phyloP scores from a whole-genome alignment of 2,113 vertebrate genomes.

The rat (Rattus norvegicus) region DNA sequence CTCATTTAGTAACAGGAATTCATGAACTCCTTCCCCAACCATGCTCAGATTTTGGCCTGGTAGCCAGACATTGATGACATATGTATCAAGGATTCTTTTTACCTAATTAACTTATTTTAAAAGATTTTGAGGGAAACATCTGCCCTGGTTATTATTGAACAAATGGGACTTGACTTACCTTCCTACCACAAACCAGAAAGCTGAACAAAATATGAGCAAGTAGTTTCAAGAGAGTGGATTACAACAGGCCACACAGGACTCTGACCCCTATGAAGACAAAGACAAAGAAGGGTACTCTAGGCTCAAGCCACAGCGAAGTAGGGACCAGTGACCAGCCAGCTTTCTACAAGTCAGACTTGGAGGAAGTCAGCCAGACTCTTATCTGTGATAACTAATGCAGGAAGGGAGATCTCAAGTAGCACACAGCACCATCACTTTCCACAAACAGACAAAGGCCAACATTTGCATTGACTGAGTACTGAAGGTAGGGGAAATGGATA shows the following conservation, averaged over 20 bases:
- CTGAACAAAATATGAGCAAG: not conserved
- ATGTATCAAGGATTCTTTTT: not conserved
- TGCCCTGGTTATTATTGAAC: not conserved
- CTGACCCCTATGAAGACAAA: not conserved
- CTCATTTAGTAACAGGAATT: not conserved
- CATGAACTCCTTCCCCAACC: not conserved
- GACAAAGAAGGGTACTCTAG: not conserved
- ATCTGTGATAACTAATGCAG: not conserved
- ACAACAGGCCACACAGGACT: not conserved
- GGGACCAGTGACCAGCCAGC: not conserved
- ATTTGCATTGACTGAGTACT: not conserved
- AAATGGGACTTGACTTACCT: not conserved
- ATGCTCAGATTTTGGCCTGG: not conserved
- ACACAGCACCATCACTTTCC: not conserved
- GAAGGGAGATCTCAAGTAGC: not conserved
- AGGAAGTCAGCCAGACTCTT: not conserved
- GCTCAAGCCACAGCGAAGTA: not conserved
- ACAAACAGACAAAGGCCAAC: not conserved
- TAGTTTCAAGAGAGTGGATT: not conserved
- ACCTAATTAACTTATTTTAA: not conserved
- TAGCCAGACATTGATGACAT: not conserved
- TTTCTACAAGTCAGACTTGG: not conserved
- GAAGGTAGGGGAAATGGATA: not conserved
- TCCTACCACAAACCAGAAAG: not conserved
- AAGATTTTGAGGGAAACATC: not conserved